Conservation (phyloP, 1,140 invertebrate genomes). For the Drosophila rhopaloa region DNA sequence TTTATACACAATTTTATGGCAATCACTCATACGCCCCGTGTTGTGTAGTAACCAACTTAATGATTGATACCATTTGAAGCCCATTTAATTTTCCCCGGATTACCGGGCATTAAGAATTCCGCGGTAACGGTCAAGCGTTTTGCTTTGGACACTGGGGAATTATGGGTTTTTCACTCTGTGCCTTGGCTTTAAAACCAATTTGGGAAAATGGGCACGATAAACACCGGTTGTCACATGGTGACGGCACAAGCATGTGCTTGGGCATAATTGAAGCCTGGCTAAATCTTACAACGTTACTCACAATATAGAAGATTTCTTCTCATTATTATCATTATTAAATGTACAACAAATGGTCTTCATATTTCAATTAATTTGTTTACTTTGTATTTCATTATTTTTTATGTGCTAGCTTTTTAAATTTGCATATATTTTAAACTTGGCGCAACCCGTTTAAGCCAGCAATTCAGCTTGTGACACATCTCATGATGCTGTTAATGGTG, state of each 20-base stretch:
- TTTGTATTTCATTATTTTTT: not conserved
- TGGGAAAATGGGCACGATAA: slow-evolving; percentile 15
- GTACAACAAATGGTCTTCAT: too few species aligned
- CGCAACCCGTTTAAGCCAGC: slow-evolving; percentile 17
- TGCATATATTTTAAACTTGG: not conserved
- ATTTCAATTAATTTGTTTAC: too few species aligned
- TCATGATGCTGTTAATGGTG: slow-evolving; percentile 31
- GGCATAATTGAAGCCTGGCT: slow-evolving; percentile 3
- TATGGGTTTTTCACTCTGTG: slow-evolving; percentile 1
- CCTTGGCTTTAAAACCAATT: slow-evolving; percentile 64
- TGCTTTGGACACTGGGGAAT: slow-evolving; percentile 9
- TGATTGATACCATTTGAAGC: slow-evolving; percentile 72
- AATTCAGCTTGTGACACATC: slow-evolving; percentile 31
- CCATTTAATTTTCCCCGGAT: slow-evolving; percentile 58
- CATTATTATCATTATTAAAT: not conserved
- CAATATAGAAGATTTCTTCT: too few species aligned
- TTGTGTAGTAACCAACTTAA: slow-evolving; percentile 41
- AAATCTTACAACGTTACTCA: too few species aligned
- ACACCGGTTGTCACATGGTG: slow-evolving; percentile 29
- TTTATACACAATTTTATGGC: slow-evolving; percentile 59
- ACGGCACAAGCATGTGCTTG: slow-evolving; percentile 5
- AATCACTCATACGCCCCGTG: slow-evolving; percentile 61
- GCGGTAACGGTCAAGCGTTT: slow-evolving; percentile 67
- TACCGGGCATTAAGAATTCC: slow-evolving; percentile 39
- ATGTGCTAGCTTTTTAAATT: not conserved